Percentiles rank a stretch among this genome's conserved stretches.
Conservation (phyloP, 64 coral and sea anemone species). For the Montipora cactus region DNA sequence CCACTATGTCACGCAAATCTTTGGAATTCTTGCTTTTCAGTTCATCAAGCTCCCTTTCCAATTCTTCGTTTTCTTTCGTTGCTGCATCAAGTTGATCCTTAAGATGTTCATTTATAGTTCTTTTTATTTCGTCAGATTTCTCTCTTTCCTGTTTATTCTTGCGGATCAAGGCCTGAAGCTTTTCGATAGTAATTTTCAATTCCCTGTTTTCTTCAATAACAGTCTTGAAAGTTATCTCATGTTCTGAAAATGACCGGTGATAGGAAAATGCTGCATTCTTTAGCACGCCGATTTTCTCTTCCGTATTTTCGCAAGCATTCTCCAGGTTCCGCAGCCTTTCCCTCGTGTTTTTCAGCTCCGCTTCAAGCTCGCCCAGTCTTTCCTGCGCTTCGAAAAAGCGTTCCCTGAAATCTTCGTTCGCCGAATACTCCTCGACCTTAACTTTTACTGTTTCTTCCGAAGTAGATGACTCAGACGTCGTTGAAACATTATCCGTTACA, state of each 20-base stretch:
- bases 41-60: constrained; percentile 43
- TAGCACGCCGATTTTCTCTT: constrained; percentile 77
- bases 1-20: constrained; percentile 55
- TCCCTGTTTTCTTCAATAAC: constrained; percentile 72
- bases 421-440: constrained; percentile 7
- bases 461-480: constrained; percentile 2
- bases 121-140: constrained; percentile 27
- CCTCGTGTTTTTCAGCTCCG: constrained; percentile 77
- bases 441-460: constrained; percentile 35
- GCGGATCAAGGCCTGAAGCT: constrained; percentile 5
- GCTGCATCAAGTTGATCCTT: constrained; percentile 23
- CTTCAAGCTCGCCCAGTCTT: constrained; percentile 75
- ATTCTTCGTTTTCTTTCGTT: constrained; percentile 31
- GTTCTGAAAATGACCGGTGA: constrained; percentile 50
- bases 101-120: constrained; percentile 24
- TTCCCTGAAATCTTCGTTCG: constrained; percentile 60
- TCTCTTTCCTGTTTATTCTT: constrained; percentile 18
- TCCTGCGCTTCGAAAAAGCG: constrained; percentile 80
- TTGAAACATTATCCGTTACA: constrained; percentile 21
- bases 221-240: constrained; percentile 70
- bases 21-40: background rate
- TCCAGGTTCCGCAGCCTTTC: constrained; percentile 73
- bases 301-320: constrained; percentile 72
- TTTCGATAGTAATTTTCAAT: constrained; percentile 47
- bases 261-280: constrained; percentile 65